Base-by-base conservation (phyloP, 2,113 vertebrate species). In the Leptocoma aspasia region DNA sequence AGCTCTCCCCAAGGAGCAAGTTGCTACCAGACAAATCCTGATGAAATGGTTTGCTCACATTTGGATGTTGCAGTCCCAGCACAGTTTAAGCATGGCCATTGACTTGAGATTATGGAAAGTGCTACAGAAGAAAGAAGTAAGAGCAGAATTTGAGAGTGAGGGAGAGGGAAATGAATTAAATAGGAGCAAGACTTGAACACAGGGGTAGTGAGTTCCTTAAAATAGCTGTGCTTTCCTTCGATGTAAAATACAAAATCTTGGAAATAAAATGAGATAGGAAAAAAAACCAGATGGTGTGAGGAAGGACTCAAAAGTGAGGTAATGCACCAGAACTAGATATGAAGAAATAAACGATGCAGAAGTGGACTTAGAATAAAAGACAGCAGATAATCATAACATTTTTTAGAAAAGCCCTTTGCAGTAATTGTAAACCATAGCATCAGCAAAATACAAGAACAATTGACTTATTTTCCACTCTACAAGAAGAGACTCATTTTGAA, bases 221-320 rank as follows among this genome's bases (percentile, higher is more conserved):
- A 95, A 92, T 91, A 96, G 70, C 26, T 65, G 4, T 60, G 41
- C 84, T 82, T 95, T 78, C 10, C 45, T 96, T 87, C 73, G 54
- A 88, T 80, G 82, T 82, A 85, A 95, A 94, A 92, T 76, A 91
- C 50, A 91, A 96, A 89, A 95, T 95, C 94, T 92, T 95, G 70
- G 49, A 66, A 91, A 91, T 41, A 95, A 87, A 94, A 87, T 59
- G 54, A 94, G 77, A 75, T 30, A 69, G 75, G 91, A 82, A 92
- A 88, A 80, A 39, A 39, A 39, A 39, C 39, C 87, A 92, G 96
- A 92, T 96, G 94, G 93, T 77, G 21, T 93, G 82, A 97, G 66
- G 61, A 87, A 26, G 22, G 75, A 94, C 85, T 94, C 20, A 76
- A 87, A 92, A 94, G 70, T 59, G 54, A 69, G 35, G 81, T 41